Evolutionary conservation across 1,140 invertebrate species (phyloP).

Genomic region (Drosophila gunungcola): DNA sequence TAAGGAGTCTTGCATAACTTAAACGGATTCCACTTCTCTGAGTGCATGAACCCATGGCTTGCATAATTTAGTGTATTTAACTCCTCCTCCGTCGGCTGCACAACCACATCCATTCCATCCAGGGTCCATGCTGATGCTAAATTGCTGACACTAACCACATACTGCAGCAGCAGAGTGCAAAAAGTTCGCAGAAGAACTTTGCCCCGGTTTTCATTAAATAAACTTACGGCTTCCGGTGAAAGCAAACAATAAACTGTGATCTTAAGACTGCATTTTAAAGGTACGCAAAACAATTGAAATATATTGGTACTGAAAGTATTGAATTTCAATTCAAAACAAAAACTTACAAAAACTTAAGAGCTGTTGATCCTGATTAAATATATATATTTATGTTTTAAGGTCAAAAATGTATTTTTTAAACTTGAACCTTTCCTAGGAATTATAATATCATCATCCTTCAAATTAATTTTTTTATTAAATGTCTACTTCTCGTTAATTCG

Average conservation of each 20-base stretch:
- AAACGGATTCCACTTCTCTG: conserved; percentile 34
- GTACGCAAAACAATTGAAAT: too few relatives aligned
- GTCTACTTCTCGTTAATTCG: too few relatives aligned
- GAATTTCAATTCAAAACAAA: too few relatives aligned
- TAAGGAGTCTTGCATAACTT: conserved; percentile 25
- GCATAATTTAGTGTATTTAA: conserved; percentile 36
- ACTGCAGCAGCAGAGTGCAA: conserved; percentile 6
- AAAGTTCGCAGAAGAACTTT: conserved; percentile 31
- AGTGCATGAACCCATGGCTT: conserved; percentile 45
- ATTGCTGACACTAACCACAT: conserved; percentile 31
- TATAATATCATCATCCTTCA: too few relatives aligned
- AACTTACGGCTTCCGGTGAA: conserved; percentile 6
- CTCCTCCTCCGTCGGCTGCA: background rate
- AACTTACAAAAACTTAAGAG: too few relatives aligned
- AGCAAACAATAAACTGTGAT: conserved; percentile 4
- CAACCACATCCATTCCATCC: too few relatives aligned
- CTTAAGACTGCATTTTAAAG: background rate
- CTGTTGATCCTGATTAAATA: too few relatives aligned
- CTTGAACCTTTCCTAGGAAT: too few relatives aligned
- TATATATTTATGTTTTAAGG: too few relatives aligned
- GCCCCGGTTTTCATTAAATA: conserved; percentile 33
- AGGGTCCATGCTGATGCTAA: conserved; percentile 29
- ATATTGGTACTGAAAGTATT: too few relatives aligned
- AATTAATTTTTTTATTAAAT: too few relatives aligned
- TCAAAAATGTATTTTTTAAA: too few relatives aligned